These are phyloP conservation scores for Macrosteles quadrilineatus DNA, from an alignment of 1,140 invertebrate species.

Conservation along the genomic window DNA sequence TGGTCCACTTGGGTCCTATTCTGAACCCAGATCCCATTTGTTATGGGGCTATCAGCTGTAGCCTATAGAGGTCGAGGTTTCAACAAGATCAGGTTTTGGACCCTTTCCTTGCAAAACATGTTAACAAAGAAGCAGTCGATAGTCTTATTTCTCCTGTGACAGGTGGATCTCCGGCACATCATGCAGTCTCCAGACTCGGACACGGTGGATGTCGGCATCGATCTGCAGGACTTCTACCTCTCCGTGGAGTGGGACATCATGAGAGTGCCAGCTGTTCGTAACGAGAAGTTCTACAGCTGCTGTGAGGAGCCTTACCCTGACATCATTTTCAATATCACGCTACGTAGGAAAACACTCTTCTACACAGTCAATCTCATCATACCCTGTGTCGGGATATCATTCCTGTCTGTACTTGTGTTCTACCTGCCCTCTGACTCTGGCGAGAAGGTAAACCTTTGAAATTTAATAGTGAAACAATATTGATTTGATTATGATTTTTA, in stretches of 20 bases:
- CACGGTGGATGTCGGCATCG: constrained; percentile 85
- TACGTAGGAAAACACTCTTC: constrained; percentile 94
- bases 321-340: constrained; percentile 97
- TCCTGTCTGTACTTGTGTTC: constrained; percentile 97
- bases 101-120: too few species aligned
- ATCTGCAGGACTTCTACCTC: constrained; percentile 91
- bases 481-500: too few species aligned
- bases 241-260: constrained; percentile 99
- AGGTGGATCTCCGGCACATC: constrained; percentile 91
- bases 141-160: constrained; percentile 50
- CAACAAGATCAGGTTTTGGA: too few species aligned
- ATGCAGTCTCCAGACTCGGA: constrained; percentile 78
- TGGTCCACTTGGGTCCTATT: too few species aligned
- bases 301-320: constrained; percentile 88
- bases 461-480: too few species aligned
- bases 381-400: constrained; percentile 94
- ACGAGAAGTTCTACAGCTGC: constrained; percentile 88
- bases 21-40: too few species aligned
- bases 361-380: constrained; percentile 94
- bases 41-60: too few species aligned
- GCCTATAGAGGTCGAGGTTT: too few species aligned
- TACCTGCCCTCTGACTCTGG: constrained; percentile 98
- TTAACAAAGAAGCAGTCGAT: too few species aligned
- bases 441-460: constrained; percentile 71
- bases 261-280: constrained; percentile 84